These are phyloP conservation scores for Caenorhabditis sinica DNA, from an alignment of 2,888 invertebrate species.

Conservation along the genomic window DNA sequence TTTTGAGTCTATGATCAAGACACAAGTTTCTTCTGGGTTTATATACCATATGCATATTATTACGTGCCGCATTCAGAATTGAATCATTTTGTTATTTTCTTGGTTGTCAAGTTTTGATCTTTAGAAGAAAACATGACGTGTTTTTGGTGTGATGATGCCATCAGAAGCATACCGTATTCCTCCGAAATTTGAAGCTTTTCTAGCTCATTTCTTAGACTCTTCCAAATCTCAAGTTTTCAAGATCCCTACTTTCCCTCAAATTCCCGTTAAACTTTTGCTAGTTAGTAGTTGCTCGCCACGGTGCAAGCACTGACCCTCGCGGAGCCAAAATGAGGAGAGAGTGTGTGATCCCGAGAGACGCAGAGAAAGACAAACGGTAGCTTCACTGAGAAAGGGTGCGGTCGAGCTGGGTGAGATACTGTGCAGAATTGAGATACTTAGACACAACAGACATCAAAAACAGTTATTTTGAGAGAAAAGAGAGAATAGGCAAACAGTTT, in stretches of 20 bases:
- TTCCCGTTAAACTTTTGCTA: constrained; percentile 11
- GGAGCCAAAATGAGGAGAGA: constrained; percentile 46
- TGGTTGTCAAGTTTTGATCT: background rate
- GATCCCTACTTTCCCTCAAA: background rate
- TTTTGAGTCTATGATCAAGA: background rate
- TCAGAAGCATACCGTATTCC: background rate
- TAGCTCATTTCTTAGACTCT: no score
- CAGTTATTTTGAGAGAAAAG: constrained; percentile 53
- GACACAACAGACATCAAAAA: constrained; percentile 25
- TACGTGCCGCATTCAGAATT: constrained; percentile 9
- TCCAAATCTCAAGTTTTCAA: background rate
- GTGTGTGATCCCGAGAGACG: background rate
- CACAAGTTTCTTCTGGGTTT: background rate
- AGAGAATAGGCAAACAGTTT: constrained; percentile 48
- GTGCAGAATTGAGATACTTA: background rate
- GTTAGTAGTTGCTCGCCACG: constrained; percentile 27
- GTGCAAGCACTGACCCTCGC: constrained; percentile 54
- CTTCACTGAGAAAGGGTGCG: constrained; percentile 56
- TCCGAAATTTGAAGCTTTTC: background rate
- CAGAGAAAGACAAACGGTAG: constrained; percentile 53
- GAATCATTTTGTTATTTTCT: constrained; percentile 16
- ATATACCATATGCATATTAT: background rate
- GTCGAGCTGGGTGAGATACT: constrained; percentile 33
- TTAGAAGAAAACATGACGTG: constrained; percentile 10
- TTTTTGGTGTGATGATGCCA: constrained; percentile 4